Base-by-base conservation (phyloP, 2,113 vertebrate genomes). In the Bucco capensis region DNA sequence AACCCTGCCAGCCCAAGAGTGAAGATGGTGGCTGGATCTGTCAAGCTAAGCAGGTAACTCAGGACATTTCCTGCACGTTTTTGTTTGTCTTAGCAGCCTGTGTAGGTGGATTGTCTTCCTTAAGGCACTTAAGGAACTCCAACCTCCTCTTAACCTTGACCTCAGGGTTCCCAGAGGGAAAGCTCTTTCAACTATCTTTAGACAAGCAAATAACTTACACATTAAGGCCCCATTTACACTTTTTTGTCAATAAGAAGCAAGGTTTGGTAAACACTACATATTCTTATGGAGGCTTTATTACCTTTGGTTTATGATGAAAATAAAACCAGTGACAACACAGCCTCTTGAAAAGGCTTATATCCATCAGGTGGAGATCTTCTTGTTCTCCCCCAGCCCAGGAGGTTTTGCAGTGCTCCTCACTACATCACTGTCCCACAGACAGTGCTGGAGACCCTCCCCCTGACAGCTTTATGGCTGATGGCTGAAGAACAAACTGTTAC, bases 261-360 rank as follows among this genome's bases (percentile, higher is more conserved):
- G 31, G 37, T 65, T 84, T 31, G 58, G 67, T 65, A 79, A 89
- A 58, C 54, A 27, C 18, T 37, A 38, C 3, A 3, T 71, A 19
- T 61, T 61, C 70, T 62, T 30, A 66, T 6, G 35, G 37, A 58
- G 38, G 22, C 0, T 7, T 70, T 65, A 37, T 73, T 86, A 65
- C 82, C 40, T 78, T 73, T 82, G 37, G 21, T 94, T 96, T 95
- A 94, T 31, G 50, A 53, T 60, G 78, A 78, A 87, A 91, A 95
- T 87, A 95, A 94, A 93, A 44, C 16, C 35, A 56, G 54, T 83
- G 93, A 78, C 64, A 69, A 61, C 49, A 75, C 10, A 66, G 37
- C 15, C 54, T 57, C 54, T 76, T 66, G 62, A 83, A 84, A 87
- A 86, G 2, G 49, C 60, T 75, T 40, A 12, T 62, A 40, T 62